Percentiles rank a stretch among this genome's conserved stretches.
These are phyloP conservation scores for Synanthedon formicaeformis DNA, from an alignment of 2,888 invertebrate genomes.

Conservation along the genomic window DNA sequence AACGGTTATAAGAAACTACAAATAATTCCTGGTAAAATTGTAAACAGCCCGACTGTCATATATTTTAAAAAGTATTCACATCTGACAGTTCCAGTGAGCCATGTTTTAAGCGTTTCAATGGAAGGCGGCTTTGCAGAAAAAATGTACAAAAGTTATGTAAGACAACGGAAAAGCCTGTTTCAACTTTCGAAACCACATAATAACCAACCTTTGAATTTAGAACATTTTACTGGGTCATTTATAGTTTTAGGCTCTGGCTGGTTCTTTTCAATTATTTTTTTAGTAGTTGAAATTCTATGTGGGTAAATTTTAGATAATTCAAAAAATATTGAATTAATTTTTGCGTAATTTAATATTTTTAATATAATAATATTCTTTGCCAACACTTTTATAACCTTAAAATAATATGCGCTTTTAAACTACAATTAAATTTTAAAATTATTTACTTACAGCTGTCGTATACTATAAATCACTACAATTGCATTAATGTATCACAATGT, in stretches of 20 bases:
- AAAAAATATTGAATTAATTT: no score
- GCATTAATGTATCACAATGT: no score
- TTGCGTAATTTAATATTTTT: no score
- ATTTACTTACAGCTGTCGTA: no score
- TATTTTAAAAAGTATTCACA: constrained; percentile 34
- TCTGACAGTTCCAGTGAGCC: constrained; percentile 19
- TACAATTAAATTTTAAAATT: no score
- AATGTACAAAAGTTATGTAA: constrained; percentile 17
- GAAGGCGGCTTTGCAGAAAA: constrained; percentile 32
- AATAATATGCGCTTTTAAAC: no score
- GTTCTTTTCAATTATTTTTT: constrained; percentile 24
- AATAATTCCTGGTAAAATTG: constrained; percentile 36
- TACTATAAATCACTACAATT: no score
- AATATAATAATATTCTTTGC: no score
- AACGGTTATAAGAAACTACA: constrained; percentile 27
- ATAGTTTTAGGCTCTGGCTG: constrained; percentile 25
- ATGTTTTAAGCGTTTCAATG: constrained; percentile 19
- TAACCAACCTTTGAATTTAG: constrained; percentile 16
- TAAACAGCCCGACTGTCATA: constrained; percentile 36
- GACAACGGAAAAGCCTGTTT: constrained; percentile 13
- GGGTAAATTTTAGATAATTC: constrained; percentile 5
- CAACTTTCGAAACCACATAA: constrained; percentile 2
- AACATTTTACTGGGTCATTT: constrained; percentile 26
- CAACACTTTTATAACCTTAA: no score
- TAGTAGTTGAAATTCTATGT: constrained; percentile 27